Evolutionary conservation across 23 tunicate species (phyloP).

Genomic region (Botrylloides violaceus): DNA sequence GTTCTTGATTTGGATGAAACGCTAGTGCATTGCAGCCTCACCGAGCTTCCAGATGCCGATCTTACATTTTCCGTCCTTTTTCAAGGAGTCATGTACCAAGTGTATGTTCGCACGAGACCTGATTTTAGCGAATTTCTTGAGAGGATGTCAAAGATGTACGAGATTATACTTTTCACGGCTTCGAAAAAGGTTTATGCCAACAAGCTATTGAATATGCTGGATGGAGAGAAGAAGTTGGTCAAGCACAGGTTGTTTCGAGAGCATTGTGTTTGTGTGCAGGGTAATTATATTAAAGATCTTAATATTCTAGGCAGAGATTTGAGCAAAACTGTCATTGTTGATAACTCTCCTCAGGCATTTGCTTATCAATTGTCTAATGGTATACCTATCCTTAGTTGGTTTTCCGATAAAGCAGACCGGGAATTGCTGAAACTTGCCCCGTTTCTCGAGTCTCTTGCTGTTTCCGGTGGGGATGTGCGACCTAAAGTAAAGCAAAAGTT

Average conservation of each 20-base stretch:
- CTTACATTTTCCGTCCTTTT: constrained; percentile 72
- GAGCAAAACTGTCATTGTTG: constrained; percentile 88
- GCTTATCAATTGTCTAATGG: constrained; percentile 93
- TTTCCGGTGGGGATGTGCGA: constrained; percentile 72
- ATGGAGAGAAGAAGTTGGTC: constrained; percentile 79
- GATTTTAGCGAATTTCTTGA: constrained; percentile 87
- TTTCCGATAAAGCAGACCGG: constrained; percentile 65
- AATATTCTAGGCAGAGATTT: constrained; percentile 92
- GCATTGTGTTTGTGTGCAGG: constrained; percentile 96
- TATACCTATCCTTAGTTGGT: constrained; percentile 94
- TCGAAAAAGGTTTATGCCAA: constrained; percentile 86
- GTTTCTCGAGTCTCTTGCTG: constrained; percentile 62
- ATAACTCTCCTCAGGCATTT: constrained; percentile 98
- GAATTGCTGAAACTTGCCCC: constrained; percentile 85
- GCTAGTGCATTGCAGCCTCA: constrained; percentile 86
- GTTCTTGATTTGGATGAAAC: constrained; percentile 97
- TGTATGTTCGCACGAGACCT: constrained; percentile 91
- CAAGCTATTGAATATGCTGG: constrained; percentile 80
- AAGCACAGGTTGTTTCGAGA: constrained; percentile 94
- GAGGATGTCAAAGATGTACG: constrained; percentile 81
- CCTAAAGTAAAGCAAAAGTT: constrained; percentile 75
- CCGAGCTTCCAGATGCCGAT: constrained; percentile 86
- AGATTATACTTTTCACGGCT: constrained; percentile 90
- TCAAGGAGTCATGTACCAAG: constrained; percentile 94
- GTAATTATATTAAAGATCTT: constrained; percentile 92